Base-by-base conservation (phyloP, 2,797 vertebrate genomes). In the Sebastes minor region DNA sequence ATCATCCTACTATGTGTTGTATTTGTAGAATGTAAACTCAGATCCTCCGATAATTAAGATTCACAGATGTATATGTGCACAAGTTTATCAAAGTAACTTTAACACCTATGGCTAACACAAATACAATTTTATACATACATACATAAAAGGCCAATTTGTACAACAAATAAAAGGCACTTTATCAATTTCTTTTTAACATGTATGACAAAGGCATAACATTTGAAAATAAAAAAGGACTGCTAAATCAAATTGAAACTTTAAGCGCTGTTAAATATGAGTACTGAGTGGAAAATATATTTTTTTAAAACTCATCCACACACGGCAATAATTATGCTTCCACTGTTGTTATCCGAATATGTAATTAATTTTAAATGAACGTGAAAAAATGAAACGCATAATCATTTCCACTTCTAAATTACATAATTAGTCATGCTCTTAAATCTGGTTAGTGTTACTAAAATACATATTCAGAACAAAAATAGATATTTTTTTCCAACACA, bases 341-440 rank as follows among this genome's bases (percentile, higher is more conserved):
- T 70, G 63, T 78, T 76, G 76, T 82, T 76, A 72, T 60, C 38
- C 63, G 80, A 85, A 87, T 88, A 32, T 82, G 53, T 76, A 88
- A 91, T 89, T 90, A 70, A 84, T 80, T 82, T 82, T 35, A 85
- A 82, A 89, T 87, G 38, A 87, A 80, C 22, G 8, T 65, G 65
- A 74, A 88, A 88, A 87, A 84, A 75, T 79, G 38, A 78, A 86
- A 83, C 67, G 46, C 71, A 72, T 33, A 80, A 90, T 91, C 72
- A 88, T 78, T 86, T 86, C 61, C 67, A 74, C 78, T 76, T 84
- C 59, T 62, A 80, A 91, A 90, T 87, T 13, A 79, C 30, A 74
- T 74, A 78, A 74, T 89, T 91, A 81, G 81, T 88, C 76, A 76
- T 59, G 88, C 82, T 83, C 62, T 80, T 79, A 89, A 86, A 83